These are phyloP conservation scores for Sebastes nivosus DNA, from an alignment of 2,797 vertebrate species.

Conservation along the genomic window DNA sequence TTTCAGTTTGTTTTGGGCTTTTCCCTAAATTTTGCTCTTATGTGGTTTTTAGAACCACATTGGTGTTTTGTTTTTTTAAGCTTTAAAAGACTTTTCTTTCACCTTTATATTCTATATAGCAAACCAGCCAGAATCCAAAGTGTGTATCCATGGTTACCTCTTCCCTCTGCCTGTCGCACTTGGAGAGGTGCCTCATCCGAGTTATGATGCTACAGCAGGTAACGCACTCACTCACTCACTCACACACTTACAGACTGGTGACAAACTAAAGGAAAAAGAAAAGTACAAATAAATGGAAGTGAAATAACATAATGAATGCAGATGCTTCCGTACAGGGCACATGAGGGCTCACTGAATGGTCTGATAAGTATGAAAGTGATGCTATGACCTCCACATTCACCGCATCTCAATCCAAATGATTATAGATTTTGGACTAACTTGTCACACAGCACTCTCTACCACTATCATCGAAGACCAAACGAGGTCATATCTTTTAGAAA, in stretches of 20 bases:
- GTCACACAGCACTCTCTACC: not conserved
- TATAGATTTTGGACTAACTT: no score
- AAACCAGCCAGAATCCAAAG: slow-evolving; percentile 87
- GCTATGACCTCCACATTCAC: not conserved
- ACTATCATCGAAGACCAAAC: not conserved
- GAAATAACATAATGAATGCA: not conserved
- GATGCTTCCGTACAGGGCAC: no score
- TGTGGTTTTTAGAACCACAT: not conserved
- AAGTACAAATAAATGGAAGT: not conserved
- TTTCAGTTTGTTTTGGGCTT: not conserved
- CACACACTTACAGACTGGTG: not conserved
- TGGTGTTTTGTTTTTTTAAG: not conserved
- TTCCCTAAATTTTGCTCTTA: not conserved
- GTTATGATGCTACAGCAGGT: slow-evolving; percentile 89
- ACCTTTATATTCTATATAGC: slow-evolving; percentile 66
- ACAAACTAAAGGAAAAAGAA: not conserved
- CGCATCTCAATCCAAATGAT: accelerated
- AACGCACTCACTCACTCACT: not conserved
- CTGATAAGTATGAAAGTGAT: not conserved
- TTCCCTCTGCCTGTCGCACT: slow-evolving; percentile 88
- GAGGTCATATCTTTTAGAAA: not conserved
- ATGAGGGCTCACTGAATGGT: not conserved
- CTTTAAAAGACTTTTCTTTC: not conserved
- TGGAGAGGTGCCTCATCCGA: slow-evolving; percentile 86
- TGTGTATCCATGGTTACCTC: slow-evolving; percentile 89